phyloP scores from a whole-genome alignment of 2,888 invertebrate genomes.

The Latrodectus hesperus region DNA sequence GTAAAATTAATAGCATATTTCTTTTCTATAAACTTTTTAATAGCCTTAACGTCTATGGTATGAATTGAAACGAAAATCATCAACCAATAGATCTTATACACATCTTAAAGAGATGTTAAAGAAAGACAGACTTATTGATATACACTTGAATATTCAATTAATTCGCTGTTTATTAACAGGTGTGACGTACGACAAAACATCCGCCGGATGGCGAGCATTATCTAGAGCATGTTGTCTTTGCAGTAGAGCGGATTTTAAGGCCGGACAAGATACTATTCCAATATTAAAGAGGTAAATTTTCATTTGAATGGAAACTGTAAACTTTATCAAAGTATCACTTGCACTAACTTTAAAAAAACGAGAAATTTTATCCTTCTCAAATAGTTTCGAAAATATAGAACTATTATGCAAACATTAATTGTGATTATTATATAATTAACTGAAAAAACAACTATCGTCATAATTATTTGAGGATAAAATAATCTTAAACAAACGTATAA shows the following conservation, averaged over 20 bases:
- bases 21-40: no score
- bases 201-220: constrained; percentile 89
- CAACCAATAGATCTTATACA: no score
- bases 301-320: not conserved
- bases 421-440: not conserved
- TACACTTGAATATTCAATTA: no score
- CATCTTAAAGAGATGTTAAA: no score
- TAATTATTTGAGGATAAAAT: not conserved
- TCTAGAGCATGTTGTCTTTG: constrained; percentile 96
- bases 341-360: not conserved
- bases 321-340: not conserved
- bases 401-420: not conserved
- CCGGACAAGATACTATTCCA: constrained; percentile 92
- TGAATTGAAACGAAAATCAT: no score
- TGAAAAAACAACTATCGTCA: not conserved
- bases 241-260: constrained; percentile 98
- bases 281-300: constrained; percentile 87
- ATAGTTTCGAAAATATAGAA: not conserved
- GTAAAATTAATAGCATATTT: no score
- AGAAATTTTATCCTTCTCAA: not conserved
- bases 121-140: no score
- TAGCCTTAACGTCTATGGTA: no score
- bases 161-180: constrained; percentile 75
- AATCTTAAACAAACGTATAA: no score
- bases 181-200: constrained; percentile 90